Conservation (phyloP, 1,140 invertebrate genomes). For the Brachystomella parvula region DNA sequence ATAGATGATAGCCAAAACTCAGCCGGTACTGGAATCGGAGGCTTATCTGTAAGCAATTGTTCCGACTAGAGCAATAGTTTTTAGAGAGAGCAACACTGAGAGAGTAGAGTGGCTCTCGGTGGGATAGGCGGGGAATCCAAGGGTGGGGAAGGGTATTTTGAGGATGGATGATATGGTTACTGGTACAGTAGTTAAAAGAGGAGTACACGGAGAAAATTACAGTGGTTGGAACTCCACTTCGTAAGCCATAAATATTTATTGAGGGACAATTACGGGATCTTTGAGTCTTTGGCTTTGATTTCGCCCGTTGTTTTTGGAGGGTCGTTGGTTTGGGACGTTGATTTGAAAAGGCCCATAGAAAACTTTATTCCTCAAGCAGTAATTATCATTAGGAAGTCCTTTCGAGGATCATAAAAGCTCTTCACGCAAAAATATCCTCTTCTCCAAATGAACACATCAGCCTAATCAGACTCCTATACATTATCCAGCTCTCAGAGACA, state of each 20-base stretch:
- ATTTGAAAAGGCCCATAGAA: constrained; percentile 1
- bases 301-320: constrained; percentile 25
- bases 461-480: constrained; percentile 31
- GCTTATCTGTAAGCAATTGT: no score
- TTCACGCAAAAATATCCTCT: constrained; percentile 32
- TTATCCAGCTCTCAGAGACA: constrained; percentile 11
- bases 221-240: constrained; percentile 13
- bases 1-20: no score
- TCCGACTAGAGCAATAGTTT: background rate
- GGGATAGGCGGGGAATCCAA: background rate
- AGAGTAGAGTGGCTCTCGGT: background rate
- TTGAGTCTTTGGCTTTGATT: background rate
- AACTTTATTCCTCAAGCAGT: constrained; percentile 30
- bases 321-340: constrained; percentile 13
- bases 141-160: background rate
- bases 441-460: constrained; percentile 32
- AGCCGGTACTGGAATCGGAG: no score
- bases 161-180: background rate
- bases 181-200: background rate
- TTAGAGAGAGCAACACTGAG: background rate
- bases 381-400: constrained; percentile 39
- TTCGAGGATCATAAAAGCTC: constrained; percentile 34
- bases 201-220: constrained; percentile 11
- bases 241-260: constrained; percentile 38
- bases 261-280: constrained; percentile 37